Evolutionary conservation across 2,888 invertebrate genomes (phyloP).

Genomic region (Ernsta delagoae): DNA sequence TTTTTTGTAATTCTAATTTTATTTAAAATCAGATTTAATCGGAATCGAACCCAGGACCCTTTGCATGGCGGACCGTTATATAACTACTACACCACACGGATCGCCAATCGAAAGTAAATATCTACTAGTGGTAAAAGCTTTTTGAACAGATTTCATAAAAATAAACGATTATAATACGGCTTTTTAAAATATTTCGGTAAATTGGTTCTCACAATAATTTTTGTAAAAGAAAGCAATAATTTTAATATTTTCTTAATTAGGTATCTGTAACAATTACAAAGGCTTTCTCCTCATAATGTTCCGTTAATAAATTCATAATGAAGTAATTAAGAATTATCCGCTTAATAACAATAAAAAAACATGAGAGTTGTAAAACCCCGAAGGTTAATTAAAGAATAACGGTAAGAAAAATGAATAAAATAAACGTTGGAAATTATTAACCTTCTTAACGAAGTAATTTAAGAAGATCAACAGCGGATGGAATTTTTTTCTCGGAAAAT

Average conservation of each 20-base stretch:
- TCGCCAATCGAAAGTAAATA: no score
- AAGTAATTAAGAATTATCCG: not conserved
- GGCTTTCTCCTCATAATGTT: not conserved
- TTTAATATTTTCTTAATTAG: not conserved
- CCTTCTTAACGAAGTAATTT: conserved; percentile 26
- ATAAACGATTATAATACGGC: no score
- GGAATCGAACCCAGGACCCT: no score
- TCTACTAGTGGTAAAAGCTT: no score
- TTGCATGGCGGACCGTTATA: no score
- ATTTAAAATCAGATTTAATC: no score
- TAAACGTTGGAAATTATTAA: conserved; percentile 13
- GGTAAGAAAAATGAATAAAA: conserved; percentile 8
- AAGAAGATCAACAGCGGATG: conserved; percentile 12
- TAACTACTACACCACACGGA: no score
- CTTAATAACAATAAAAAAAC: not conserved
- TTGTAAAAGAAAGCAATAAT: no score
- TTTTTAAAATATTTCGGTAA: no score
- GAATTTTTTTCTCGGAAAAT: conserved; percentile 8
- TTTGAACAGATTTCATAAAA: no score
- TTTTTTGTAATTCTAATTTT: no score
- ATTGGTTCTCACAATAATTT: no score
- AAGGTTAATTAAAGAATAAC: conserved; percentile 16
- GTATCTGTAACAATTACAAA: not conserved
- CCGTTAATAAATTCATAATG: not conserved
- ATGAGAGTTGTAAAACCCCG: not conserved